Evolutionary conservation across 2,888 invertebrate genomes (phyloP).

Genomic region (Salticus scenicus): DNA sequence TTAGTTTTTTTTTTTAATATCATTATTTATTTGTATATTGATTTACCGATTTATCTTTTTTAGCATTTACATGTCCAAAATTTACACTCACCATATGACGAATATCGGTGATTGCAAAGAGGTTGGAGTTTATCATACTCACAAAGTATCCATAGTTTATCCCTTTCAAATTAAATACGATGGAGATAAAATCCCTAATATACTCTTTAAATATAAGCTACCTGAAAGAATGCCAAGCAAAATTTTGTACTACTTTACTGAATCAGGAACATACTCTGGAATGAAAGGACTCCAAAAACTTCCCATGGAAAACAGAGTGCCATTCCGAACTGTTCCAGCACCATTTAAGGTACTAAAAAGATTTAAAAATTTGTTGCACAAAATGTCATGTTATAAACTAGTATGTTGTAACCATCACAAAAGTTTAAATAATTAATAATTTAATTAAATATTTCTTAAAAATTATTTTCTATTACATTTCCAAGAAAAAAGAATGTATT

Average conservation of each 20-base stretch:
- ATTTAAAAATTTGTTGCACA: too few species aligned
- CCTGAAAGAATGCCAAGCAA: slow-evolving; percentile 14
- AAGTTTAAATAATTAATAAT: too few species aligned
- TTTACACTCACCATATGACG: slow-evolving; percentile 27
- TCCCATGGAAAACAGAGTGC: neutral
- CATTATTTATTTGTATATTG: too few species aligned
- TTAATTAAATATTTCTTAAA: too few species aligned
- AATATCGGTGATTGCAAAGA: slow-evolving; percentile 40
- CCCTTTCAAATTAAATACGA: slow-evolving; percentile 10
- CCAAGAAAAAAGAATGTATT: too few species aligned
- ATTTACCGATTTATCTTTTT: too few species aligned
- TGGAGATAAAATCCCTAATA: neutral
- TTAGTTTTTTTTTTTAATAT: too few species aligned
- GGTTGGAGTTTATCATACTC: slow-evolving; percentile 46
- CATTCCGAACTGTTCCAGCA: slow-evolving; percentile 33
- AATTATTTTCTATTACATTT: too few species aligned
- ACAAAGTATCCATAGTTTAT: slow-evolving; percentile 1
- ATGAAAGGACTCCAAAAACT: neutral
- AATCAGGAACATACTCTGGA: slow-evolving; percentile 55
- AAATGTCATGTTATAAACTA: too few species aligned
- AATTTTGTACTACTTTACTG: slow-evolving; percentile 25
- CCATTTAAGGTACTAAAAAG: slow-evolving; percentile 50
- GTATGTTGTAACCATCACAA: too few species aligned
- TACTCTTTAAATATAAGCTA: slow-evolving; percentile 22
- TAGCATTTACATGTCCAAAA: slow-evolving; percentile 29